phyloP scores from a whole-genome alignment of 2,797 vertebrate genomes.

The Clarias platycephalus region DNA sequence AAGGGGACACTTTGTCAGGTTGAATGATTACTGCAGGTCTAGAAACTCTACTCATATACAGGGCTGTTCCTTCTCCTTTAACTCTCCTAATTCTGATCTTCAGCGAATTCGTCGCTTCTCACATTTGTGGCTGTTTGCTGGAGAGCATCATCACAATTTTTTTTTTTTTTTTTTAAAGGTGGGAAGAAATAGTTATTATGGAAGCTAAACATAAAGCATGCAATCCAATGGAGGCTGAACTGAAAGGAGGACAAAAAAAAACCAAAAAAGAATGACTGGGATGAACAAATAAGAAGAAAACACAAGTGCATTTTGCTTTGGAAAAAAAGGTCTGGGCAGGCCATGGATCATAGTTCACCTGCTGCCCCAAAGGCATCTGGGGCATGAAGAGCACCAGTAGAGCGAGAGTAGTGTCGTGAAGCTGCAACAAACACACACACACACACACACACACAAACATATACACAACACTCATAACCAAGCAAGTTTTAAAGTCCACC shows the following conservation, averaged over 20 bases:
- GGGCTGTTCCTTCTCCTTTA: neutral
- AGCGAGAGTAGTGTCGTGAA: slow-evolving; percentile 96
- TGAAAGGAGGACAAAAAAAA: slow-evolving; percentile 52
- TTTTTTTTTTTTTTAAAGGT: slow-evolving; percentile 15
- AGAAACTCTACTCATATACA: no score
- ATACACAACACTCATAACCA: slow-evolving; percentile 48
- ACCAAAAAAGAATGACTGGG: slow-evolving; percentile 25
- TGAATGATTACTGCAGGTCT: neutral
- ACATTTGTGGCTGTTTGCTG: slow-evolving; percentile 53
- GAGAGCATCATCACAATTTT: neutral
- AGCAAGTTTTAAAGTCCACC: slow-evolving; percentile 47
- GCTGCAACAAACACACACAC: slow-evolving; percentile 92
- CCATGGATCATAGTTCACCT: slow-evolving; percentile 85
- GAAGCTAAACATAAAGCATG: slow-evolving; percentile 72
- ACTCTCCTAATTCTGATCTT: neutral
- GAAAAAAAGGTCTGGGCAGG: slow-evolving; percentile 62
- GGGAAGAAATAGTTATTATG: slow-evolving; percentile 55
- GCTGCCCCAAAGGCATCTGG: slow-evolving; percentile 91
- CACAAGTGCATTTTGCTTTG: neutral
- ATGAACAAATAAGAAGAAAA: slow-evolving; percentile 5
- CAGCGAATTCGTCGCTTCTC: neutral
- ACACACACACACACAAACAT: slow-evolving; percentile 84
- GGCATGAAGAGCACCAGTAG: slow-evolving; percentile 94
- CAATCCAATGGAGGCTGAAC: slow-evolving; percentile 62
- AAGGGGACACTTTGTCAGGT: neutral